phyloP scores from a whole-genome alignment of 2,113 vertebrate species.

The Ranitomeya imitator region DNA sequence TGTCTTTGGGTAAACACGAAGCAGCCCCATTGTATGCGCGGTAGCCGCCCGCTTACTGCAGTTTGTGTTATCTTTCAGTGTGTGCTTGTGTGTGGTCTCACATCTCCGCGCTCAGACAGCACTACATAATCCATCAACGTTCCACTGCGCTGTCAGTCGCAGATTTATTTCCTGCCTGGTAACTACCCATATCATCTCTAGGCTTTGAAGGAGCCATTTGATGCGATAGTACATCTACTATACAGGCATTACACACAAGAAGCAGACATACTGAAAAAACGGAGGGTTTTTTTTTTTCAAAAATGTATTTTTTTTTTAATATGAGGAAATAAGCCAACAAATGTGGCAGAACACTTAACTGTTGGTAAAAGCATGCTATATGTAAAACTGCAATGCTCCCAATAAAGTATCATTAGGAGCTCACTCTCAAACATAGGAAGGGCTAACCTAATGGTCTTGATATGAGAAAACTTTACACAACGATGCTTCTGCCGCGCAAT shows the following conservation, averaged over 20 bases:
- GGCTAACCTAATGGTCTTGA: no score
- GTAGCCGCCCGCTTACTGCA: slow-evolving; percentile 10
- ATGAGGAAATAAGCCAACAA: no score
- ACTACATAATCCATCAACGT: slow-evolving; percentile 29
- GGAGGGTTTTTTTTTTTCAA: not conserved
- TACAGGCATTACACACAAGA: no score
- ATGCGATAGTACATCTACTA: not conserved
- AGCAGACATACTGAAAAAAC: not conserved
- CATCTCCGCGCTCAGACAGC: slow-evolving; percentile 9
- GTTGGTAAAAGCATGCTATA: no score
- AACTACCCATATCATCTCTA: not conserved
- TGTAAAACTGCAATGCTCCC: no score
- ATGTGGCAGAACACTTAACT: no score
- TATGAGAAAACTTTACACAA: no score
- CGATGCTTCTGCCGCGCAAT: no score
- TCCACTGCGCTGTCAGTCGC: not conserved
- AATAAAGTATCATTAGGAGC: no score
- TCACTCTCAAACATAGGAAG: no score
- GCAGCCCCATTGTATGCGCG: not conserved
- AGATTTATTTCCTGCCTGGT: slow-evolving; percentile 9
- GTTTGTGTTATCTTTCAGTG: slow-evolving; percentile 45
- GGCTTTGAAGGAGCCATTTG: not conserved
- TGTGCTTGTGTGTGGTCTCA: slow-evolving; percentile 28
- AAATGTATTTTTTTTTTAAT: no score
- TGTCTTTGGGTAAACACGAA: not conserved